A percentile compares a stretch with the other conserved stretches of the same genome.
Evolutionary conservation across 2,888 invertebrate species (phyloP).

Genomic region (Monochamus alternatus): DNA sequence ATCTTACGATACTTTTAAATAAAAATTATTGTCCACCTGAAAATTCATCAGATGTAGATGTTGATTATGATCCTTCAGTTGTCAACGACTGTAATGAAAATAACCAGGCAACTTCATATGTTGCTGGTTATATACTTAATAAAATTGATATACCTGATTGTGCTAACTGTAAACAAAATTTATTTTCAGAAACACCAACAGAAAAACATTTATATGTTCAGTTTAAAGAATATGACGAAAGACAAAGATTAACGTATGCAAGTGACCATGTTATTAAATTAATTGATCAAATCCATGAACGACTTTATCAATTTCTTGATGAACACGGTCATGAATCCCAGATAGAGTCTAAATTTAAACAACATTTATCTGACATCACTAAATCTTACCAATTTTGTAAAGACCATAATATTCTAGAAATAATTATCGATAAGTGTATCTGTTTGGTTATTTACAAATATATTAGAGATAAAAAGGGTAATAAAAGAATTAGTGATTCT

Average conservation of each 20-base stretch:
- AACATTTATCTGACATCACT: no score
- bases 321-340: no score
- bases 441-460: no score
- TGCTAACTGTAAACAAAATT: background rate
- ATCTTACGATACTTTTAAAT: background rate
- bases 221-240: background rate
- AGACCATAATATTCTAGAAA: no score
- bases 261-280: no score
- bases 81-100: background rate
- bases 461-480: background rate
- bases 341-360: no score
- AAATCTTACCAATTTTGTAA: no score
- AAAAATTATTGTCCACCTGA: background rate
- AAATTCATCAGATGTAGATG: background rate
- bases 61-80: background rate
- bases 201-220: background rate
- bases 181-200: background rate
- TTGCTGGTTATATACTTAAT: background rate
- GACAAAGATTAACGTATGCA: background rate
- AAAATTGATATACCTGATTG: background rate
- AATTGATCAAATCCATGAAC: no score
- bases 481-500: no score
- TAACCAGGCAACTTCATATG: conserved; percentile 1
- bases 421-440: no score
- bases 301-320: no score